phyloP scores from a whole-genome alignment of 2,113 vertebrate genomes.

The Elanoides forficatus region DNA sequence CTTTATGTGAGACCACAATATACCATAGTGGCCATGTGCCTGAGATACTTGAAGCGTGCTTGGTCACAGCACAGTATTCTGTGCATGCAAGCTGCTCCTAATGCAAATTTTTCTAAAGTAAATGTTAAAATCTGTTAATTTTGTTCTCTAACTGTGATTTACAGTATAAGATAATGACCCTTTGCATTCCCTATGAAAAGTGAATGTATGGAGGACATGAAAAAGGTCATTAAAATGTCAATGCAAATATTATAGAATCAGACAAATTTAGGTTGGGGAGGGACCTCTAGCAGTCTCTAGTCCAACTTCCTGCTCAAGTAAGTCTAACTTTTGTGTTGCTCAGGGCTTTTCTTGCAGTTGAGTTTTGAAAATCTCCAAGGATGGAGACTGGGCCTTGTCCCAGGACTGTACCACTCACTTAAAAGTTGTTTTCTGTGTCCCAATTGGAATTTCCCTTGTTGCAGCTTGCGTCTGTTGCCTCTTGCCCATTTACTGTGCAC shows the following conservation, averaged over 20 bases:
- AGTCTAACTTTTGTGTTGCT: not conserved
- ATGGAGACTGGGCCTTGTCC: slow-evolving; percentile 10
- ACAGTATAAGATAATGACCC: not conserved
- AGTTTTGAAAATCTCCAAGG: not conserved
- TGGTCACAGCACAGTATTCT: not conserved
- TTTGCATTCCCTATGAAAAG: not conserved
- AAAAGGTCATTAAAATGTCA: not conserved
- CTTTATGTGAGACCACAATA: not conserved
- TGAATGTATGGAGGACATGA: not conserved
- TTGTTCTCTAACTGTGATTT: not conserved
- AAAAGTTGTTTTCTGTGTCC: not conserved
- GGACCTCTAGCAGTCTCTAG: not conserved
- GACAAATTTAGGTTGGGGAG: not conserved
- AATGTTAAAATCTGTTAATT: not conserved
- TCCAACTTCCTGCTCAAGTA: not conserved
- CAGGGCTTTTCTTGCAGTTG: not conserved
- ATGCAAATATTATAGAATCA: not conserved
- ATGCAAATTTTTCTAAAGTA: not conserved
- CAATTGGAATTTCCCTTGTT: slow-evolving; percentile 20
- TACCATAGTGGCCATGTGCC: not conserved
- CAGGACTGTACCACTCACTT: not conserved
- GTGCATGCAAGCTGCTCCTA: not conserved
- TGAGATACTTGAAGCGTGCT: not conserved
- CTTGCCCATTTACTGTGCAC: not conserved
- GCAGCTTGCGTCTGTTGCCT: not conserved